phyloP scores from a whole-genome alignment of 2,113 vertebrate species.

The Callionymus lyra region DNA sequence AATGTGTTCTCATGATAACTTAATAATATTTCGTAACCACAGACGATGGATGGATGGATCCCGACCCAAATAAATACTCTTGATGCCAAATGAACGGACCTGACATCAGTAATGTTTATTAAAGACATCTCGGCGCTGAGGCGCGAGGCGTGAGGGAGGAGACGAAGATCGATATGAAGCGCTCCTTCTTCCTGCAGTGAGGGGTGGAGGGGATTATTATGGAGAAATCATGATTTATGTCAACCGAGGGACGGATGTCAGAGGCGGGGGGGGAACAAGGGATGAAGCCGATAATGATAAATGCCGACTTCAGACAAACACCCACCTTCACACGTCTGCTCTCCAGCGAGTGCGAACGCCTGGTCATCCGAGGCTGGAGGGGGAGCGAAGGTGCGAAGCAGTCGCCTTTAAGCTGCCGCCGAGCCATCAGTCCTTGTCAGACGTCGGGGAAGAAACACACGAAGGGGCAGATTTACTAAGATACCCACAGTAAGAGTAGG shows the following conservation, averaged over 20 bases:
- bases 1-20: no score
- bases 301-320: constrained; percentile 52
- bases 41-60: no score
- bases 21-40: no score
- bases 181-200: constrained; percentile 80
- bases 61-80: no score
- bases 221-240: constrained; percentile 98
- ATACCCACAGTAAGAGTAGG: no score
- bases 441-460: constrained; percentile 1
- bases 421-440: constrained; percentile 55
- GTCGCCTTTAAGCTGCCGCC: constrained; percentile 59
- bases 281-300: constrained; percentile 94
- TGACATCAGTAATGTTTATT: constrained; percentile 84
- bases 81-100: no score
- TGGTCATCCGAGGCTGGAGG: constrained; percentile 49
- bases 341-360: constrained; percentile 5
- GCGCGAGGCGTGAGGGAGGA: constrained; percentile 20
- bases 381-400: constrained; percentile 50
- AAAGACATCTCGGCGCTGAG: constrained; percentile 68
- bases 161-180: constrained; percentile 76
- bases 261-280: constrained; percentile 69
- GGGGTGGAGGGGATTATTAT: constrained; percentile 77
- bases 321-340: constrained; percentile 10
- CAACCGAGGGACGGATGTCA: constrained; percentile 75
- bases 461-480: no score